Conservation (phyloP, 2,113 vertebrate genomes). For the Nymphicus hollandicus region DNA sequence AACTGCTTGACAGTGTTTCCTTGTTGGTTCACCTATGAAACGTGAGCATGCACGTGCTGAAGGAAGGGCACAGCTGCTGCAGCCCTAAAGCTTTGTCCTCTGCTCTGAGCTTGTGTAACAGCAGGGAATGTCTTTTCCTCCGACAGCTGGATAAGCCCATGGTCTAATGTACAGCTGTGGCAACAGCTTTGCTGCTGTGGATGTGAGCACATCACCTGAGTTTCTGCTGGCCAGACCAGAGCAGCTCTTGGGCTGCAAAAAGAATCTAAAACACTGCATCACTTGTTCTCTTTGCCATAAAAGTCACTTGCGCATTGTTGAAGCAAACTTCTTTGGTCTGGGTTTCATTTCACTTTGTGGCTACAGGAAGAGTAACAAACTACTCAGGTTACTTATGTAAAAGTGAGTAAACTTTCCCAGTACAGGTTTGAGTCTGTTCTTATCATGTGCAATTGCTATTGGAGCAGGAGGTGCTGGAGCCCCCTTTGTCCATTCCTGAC, state of each 20-base stretch:
- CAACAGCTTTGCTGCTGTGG: not conserved
- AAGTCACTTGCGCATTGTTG: not conserved
- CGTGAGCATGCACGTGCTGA: fast-evolving
- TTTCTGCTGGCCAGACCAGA: not conserved
- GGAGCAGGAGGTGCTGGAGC: not conserved
- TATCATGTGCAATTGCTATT: not conserved
- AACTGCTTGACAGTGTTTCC: not conserved
- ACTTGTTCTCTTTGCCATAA: not conserved
- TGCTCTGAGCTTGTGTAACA: not conserved
- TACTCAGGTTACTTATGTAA: not conserved
- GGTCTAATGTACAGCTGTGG: not conserved
- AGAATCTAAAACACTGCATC: not conserved
- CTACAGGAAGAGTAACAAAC: not conserved
- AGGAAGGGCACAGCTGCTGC: not conserved
- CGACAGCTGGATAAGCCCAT: not conserved
- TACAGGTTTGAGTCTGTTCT: not conserved
- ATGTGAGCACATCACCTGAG: no score
- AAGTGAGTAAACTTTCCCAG: not conserved
- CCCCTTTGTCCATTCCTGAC: not conserved
- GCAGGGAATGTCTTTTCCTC: not conserved
- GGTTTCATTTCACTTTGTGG: not conserved
- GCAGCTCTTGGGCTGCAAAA: not conserved
- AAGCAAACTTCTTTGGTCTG: not conserved
- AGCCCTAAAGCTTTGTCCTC: not conserved
- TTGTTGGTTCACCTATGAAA: not conserved